These are phyloP conservation scores for Phrixothrix hirtus DNA, from an alignment of 2,888 invertebrate species.

Conservation along the genomic window DNA sequence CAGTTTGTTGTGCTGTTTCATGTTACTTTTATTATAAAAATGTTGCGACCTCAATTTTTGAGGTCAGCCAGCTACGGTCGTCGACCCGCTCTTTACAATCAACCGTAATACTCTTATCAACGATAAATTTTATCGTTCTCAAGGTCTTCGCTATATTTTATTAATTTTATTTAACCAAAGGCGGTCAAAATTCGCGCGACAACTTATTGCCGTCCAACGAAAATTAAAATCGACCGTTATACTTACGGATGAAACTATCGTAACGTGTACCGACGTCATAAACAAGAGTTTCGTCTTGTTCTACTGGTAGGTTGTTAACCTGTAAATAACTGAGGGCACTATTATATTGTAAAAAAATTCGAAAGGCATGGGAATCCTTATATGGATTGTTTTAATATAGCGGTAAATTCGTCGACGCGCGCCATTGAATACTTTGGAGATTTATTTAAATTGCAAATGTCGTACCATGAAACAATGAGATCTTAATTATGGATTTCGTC, in stretches of 20 bases:
- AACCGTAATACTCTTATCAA: slow-evolving; percentile 35
- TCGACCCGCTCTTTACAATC: slow-evolving; percentile 47
- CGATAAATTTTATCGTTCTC: slow-evolving; percentile 42
- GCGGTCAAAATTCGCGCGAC: no score
- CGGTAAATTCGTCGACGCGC: slow-evolving; percentile 8
- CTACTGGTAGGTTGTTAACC: slow-evolving; percentile 34
- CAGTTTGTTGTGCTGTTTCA: slow-evolving; percentile 58
- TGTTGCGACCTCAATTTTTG: slow-evolving; percentile 70
- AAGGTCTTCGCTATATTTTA: slow-evolving; percentile 41
- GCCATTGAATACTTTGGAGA: background rate
- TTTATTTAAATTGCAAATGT: slow-evolving; percentile 9
- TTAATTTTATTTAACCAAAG: slow-evolving; percentile 26
- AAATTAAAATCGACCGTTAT: no score
- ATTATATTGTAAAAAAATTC: slow-evolving; percentile 5
- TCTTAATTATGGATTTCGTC: slow-evolving; percentile 5
- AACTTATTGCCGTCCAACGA: no score
- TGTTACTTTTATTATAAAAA: slow-evolving; percentile 54
- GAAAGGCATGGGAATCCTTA: slow-evolving; percentile 4
- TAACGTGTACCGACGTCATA: slow-evolving; percentile 37
- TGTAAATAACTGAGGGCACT: slow-evolving; percentile 16
- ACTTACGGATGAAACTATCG: no score
- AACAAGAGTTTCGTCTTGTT: slow-evolving; percentile 30
- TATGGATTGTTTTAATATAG: slow-evolving; percentile 7
- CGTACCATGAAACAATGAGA: slow-evolving; percentile 4
- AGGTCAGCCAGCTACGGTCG: slow-evolving; percentile 64